Evolutionary conservation across 2,797 vertebrate species (phyloP), one percentile per base, ranked within the genome.

Genomic region (Danio kyathit): DNA sequence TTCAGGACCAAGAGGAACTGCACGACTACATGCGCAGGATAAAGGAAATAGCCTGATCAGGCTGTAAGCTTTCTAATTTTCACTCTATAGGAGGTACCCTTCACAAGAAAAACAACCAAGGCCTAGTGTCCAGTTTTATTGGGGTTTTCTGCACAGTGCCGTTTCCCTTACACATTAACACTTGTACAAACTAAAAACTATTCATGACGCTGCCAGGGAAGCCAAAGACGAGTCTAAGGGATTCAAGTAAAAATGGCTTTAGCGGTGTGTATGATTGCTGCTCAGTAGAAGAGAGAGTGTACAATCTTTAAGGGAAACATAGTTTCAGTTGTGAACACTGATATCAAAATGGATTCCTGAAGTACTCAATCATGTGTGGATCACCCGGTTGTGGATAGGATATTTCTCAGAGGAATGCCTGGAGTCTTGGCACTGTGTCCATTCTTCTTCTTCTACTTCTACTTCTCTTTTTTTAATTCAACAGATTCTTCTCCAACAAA

Each of bases 1-100:
- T 98, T 82, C 95, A 96, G 86, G 96, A 97, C 89, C 96, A 96
- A 0, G 95, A 97, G 74, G 96, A 97, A 90, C 95, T 99, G 89
- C 97, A 97, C 70, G 94, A 95, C 88, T 99, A 99, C 92, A 96
- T 97, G 95, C 94, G 96, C 90, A 96, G 97, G 93, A 97, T 99
- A 95, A 97, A 98, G 91, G 97, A 99, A 90, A 96, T 97, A n/a
- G 96, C 96, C 84, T 99, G 95, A 94, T 87, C 57, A 82, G 84
- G 60, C 78, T 86, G 49, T 29, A 61, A 5, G 74, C 90, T 89
- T 90, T 92, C 89, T 90, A 91, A 90, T 92, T 91, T 90, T 93
- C 91, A 93, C 92, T 90, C 88, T 54, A 85, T 91, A 91, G 90
- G 92, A 93, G 88, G 85, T 88, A 67, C 65, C 86, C 89, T 93